phyloP scores from a whole-genome alignment of 2,797 vertebrate genomes.

The Scyliorhinus canicula region DNA sequence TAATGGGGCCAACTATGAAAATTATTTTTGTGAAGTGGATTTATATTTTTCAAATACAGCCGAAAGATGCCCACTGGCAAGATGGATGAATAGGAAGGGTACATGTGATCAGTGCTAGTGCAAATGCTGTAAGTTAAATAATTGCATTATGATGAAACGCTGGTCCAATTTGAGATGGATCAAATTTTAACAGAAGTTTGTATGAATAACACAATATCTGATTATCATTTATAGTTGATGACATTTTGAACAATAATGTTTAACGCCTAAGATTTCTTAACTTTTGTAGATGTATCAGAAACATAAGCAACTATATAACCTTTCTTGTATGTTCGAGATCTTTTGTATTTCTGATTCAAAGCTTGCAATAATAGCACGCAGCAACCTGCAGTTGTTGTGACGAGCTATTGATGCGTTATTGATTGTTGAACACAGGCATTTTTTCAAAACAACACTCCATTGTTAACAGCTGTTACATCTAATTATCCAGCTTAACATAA shows the following conservation, averaged over 20 bases:
- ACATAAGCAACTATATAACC: not conserved
- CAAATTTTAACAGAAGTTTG: not conserved
- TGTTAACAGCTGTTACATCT: not conserved
- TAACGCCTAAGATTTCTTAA: slow-evolving; percentile 1
- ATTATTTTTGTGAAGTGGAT: not conserved
- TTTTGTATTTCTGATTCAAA: slow-evolving; percentile 8
- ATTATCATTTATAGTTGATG: slow-evolving; percentile 41
- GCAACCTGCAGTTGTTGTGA: slow-evolving; percentile 7
- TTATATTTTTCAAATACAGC: slow-evolving; percentile 5
- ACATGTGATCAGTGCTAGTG: not conserved
- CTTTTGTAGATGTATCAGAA: not conserved
- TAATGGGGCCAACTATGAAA: not conserved
- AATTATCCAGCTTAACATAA: not conserved
- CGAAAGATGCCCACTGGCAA: not conserved
- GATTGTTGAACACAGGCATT: not conserved
- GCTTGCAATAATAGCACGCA: not conserved
- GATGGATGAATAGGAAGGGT: not conserved
- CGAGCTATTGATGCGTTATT: not conserved
- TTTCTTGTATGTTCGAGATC: not conserved
- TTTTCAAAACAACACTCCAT: not conserved
- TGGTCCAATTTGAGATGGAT: not conserved
- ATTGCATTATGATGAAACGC: not conserved
- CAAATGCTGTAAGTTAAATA: not conserved
- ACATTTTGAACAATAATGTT: slow-evolving; percentile 40
- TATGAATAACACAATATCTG: slow-evolving; percentile 40